Evolutionary conservation across 1,140 invertebrate species (phyloP), one percentile per base, ranked within the genome.

Genomic region (Drosophila lacteicornis): DNA sequence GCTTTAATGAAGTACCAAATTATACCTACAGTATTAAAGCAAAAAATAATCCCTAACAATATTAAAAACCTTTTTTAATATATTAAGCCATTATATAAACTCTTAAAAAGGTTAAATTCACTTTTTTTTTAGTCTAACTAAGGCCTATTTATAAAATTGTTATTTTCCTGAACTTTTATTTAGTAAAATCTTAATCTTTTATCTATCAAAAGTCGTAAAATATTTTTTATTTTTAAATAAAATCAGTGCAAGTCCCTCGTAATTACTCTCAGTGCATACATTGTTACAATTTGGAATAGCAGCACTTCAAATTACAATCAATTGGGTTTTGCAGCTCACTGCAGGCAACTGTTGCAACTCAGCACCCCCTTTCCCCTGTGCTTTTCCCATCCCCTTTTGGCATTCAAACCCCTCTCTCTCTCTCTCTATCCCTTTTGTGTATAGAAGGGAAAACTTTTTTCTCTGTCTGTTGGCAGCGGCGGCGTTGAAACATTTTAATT

Each of bases 401-500:
- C 63, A 56, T 63, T 73, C 56, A 74, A 49, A 22, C 25, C 30
- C 30, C 67, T 3, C n/a, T 2, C 4, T 36, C 46, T 36, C 46
- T 4, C 7, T 19, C 11, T n/a, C 36, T 25, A 27, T 55, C 27
- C 36, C 25, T 22, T 63, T 19, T 57, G 12, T 22, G 17, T 56
- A n/a, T 11, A 11, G 6, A 62, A 40, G 57, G 57, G 25, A 60
- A 40, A 40, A 22, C 3, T 59, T 65, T 62, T 60, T 46, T n/a
- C 43, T 60, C 40, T 53, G 46, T 59, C 43, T 47, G 22, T 36
- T 25, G 45, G 74, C 58, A 56, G 40, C 40, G 19, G 25, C 19
- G 36, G 78, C 79, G 70, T 75, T 79, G 81, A 90, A 71, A 84
- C 85, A 90, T 90, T 90, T 90, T 90, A 90, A 90, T 90, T 90